Conservation (phyloP, 2,797 vertebrate species). For the Buceros bicornis region DNA sequence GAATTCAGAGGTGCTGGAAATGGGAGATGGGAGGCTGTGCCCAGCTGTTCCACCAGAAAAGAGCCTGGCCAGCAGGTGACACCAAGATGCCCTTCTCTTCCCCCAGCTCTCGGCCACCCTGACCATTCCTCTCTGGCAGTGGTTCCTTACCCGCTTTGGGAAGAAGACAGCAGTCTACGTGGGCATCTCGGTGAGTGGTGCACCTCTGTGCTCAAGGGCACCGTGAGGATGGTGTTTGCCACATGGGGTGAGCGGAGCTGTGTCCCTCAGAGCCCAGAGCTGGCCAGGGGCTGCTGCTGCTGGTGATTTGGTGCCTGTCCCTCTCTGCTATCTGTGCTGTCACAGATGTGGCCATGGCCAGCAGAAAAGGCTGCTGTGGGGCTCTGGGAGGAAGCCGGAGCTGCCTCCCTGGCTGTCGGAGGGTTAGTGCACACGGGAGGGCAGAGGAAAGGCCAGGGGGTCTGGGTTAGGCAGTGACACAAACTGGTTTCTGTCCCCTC, state of each 20-base stretch:
- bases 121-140: conserved; percentile 97
- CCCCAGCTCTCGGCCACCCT: conserved; percentile 89
- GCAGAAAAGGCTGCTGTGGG: neutral
- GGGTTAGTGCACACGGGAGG: neutral
- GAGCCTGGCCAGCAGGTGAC: neutral
- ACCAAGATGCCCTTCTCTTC: neutral
- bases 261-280: neutral
- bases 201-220: no score
- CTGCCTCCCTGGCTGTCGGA: fast-evolving
- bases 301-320: neutral
- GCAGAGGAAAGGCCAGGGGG: neutral
- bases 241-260: neutral
- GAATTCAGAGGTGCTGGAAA: neutral
- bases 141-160: conserved; percentile 95
- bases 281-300: neutral
- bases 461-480: neutral
- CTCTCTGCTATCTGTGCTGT: neutral
- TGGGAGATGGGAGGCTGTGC: neutral
- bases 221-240: neutral
- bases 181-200: conserved; percentile 90
- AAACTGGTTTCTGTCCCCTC: neutral
- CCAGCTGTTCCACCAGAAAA: neutral
- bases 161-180: conserved; percentile 93
- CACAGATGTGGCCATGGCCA: neutral
- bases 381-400: neutral